Evolutionary conservation across 2,113 vertebrate genomes (phyloP).

Genomic region (Protobothrops flavoviridis): DNA sequence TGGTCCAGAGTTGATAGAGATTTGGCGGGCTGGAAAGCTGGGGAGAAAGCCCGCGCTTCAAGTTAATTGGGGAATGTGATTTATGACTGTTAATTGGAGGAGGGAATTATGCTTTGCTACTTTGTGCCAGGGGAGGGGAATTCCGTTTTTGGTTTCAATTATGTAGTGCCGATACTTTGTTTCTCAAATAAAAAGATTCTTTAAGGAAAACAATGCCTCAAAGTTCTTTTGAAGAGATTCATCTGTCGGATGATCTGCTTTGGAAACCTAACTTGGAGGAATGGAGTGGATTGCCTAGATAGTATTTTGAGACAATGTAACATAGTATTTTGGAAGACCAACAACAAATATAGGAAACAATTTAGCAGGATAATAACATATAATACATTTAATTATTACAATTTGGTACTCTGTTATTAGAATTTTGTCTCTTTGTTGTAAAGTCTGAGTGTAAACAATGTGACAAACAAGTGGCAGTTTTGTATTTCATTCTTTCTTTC

Average conservation of each 20-base stretch:
- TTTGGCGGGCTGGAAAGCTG: no score
- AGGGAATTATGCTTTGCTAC: no score
- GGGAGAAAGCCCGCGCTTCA: no score
- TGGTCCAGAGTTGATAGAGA: no score
- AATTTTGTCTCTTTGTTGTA: not conserved
- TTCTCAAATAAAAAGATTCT: no score
- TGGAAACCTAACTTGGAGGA: not conserved
- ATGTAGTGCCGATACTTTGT: no score
- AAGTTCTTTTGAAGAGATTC: no score
- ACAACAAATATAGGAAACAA: not conserved
- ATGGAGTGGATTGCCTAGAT: not conserved
- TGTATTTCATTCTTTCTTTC: not conserved
- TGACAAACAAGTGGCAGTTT: not conserved
- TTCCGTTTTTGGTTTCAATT: no score
- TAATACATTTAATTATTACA: not conserved
- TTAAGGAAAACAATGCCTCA: no score
- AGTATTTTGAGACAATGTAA: not conserved
- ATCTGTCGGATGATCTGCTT: not conserved
- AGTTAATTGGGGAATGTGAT: no score
- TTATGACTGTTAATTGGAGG: no score
- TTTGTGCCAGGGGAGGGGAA: no score
- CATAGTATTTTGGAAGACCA: not conserved
- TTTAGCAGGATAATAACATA: not conserved
- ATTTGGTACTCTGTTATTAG: not conserved
- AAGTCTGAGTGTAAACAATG: not conserved